Base-by-base conservation (phyloP, 2,797 vertebrate genomes). In the Tadarida brasiliensis region DNA sequence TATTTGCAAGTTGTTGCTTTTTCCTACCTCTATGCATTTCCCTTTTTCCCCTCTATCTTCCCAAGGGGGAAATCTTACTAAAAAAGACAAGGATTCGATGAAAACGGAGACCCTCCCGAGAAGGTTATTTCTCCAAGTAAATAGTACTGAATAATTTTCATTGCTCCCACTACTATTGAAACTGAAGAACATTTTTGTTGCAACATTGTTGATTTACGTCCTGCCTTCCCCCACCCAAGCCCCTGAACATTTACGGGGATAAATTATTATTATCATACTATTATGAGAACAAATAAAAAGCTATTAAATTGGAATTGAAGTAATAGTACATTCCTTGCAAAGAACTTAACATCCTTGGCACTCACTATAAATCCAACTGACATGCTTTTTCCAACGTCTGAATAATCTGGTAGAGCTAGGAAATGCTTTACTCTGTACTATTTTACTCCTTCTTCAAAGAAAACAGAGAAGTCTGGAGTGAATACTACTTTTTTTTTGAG, bases 261-360 rank as follows among this genome's bases (percentile, higher is more conserved):
- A n/a, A 86, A 90, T n/a, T 85, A 49, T 39, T 91, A 59, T 63
- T 89, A 84, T 35, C 91, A 39, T 74, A 78, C 71, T 87, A 92
- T 85, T 54, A 74, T 59, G 70, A 54, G n/a, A 92, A 80, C 47
- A 91, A 91, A 82, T 87, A 68, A 90, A 51, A 81, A 96, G 11
- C 20, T 84, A 5, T 82, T 91, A 51, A 95, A 96, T 96, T 93
- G 44, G n/a, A 94, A 87, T 74, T 74, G 33, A 96, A 90, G 74
- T 87, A 77, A 73, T 65, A 84, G 28, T 68, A 61, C 56, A 19
- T 91, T 90, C 59, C 80, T 95, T 95, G 77, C n/a, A 85, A 96
- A 94, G 57, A 94, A 56, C 65, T 78, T 91, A 61, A 84, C 11
- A 17, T 61, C 87, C 90, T 57, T 81, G 57, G 35, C 77, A 82